Base-by-base conservation (phyloP, 2,888 invertebrate genomes). In the Latrodectus elegans region DNA sequence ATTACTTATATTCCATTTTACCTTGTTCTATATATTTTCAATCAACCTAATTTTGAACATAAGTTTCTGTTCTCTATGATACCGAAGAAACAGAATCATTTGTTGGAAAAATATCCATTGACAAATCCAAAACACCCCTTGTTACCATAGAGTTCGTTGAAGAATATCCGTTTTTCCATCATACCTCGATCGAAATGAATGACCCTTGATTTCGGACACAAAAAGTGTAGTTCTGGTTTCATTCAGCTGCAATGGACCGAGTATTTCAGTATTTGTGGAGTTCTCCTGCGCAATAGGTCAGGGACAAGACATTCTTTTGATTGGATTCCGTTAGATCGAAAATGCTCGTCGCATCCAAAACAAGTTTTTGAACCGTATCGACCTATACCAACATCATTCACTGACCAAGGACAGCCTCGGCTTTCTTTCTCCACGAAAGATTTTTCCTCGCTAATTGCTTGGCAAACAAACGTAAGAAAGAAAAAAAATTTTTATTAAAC, bases 331-430 rank as follows among this genome's bases (percentile, higher is more conserved):
- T n/a, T 38, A 26, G 64, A n/a, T 12, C 53, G 67, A 77, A 68
- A 12, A 60, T 51, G 68, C 22, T 68, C 77, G 52, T 53, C 67
- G 52, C 76, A 52, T 70, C 68, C 38, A 74, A 60, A 81, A 73
- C 81, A 65, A 74, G 81, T 81, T 81, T 81, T 67, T 65, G 67
- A 81, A 81, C 81, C 74, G 67, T 73, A 81, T 52, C 65, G 14
- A 26, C 26, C 53, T n/a, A 53, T 65, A 81, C 38, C 64, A 74
- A 53, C 12, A 26, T 38, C n/a, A 26, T 67, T 81, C 60, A 60
- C n/a, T n/a, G 12, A n/a, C n/a, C 60, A 60, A 60, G 60, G 60
- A 60, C 60, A 60, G 14, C 60, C 2, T 55, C 55, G 12, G 9
- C n/a, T 60, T n/a, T 38, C 38, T 38, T 38, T 38, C 38, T 1